These are phyloP conservation scores for Pachyrhynchus sulphureomaculatus DNA, from an alignment of 1,140 invertebrate species.

Conservation along the genomic window DNA sequence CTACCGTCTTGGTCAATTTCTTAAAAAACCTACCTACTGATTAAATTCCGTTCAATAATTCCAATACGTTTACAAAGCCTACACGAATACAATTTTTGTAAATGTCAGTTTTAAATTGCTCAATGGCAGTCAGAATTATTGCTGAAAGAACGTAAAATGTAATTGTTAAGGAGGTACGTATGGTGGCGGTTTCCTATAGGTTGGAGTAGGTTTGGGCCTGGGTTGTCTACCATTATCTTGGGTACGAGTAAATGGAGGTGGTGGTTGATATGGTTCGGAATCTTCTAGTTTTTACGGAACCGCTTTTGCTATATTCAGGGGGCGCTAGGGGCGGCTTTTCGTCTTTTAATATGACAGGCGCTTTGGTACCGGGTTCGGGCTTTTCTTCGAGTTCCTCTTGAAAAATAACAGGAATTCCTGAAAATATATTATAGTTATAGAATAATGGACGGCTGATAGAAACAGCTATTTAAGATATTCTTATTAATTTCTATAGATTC, in stretches of 20 bases:
- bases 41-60: neutral
- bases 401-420: conserved; percentile 90
- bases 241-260: conserved; percentile 62
- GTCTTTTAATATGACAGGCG: conserved; percentile 88
- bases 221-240: conserved; percentile 64
- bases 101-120: conserved; percentile 7
- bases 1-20: neutral
- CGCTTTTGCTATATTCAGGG: conserved; percentile 69
- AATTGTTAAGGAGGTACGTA: conserved; percentile 85
- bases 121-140: conserved; percentile 38
- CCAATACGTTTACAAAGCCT: neutral
- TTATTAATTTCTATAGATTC: too few relatives aligned
- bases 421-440: conserved; percentile 1
- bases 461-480: too few relatives aligned
- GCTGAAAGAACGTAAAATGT: conserved; percentile 46
- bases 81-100: neutral
- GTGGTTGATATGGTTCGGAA: conserved; percentile 60
- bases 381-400: conserved; percentile 92
- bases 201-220: conserved; percentile 77
- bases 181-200: conserved; percentile 86
- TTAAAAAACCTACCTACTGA: neutral
- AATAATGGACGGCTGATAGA: too few relatives aligned
- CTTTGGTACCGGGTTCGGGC: conserved; percentile 76
- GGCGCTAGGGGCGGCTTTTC: conserved; percentile 86
- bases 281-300: conserved; percentile 54